These are phyloP conservation scores for Epizoanthus stellaris DNA, from an alignment of 92 coral and sea anemone species.

Conservation along the genomic window DNA sequence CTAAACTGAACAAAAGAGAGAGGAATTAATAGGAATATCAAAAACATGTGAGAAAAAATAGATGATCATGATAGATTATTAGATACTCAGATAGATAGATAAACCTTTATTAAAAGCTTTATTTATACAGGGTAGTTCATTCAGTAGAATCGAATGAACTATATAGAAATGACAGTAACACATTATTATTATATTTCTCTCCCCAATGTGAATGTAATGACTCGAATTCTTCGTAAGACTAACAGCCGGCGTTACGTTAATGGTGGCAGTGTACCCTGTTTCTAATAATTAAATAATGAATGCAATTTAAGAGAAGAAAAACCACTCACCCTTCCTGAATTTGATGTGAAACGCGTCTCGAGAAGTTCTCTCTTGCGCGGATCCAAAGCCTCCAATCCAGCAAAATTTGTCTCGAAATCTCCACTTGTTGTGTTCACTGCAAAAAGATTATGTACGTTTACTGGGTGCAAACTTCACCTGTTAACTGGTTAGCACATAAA, in stretches of 20 bases:
- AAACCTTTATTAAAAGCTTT: no score
- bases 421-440: conserved; percentile 57
- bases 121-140: no score
- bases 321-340: conserved; percentile 13
- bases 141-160: no score
- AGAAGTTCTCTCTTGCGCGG: conserved; percentile 91
- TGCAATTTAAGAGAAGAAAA: not conserved
- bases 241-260: not conserved
- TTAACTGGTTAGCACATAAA: not conserved
- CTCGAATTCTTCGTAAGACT: no score
- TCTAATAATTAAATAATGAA: not conserved
- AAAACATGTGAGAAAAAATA: no score
- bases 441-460: not conserved
- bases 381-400: conserved; percentile 94
- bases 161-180: not conserved
- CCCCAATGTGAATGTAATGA: not conserved
- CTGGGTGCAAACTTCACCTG: not conserved
- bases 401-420: conserved; percentile 68
- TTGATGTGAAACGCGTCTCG: conserved; percentile 85
- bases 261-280: not conserved
- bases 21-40: no score
- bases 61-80: no score
- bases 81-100: no score
- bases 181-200: not conserved
- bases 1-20: not conserved